Base-by-base conservation (phyloP, 2,113 vertebrate species). In the Bubalus kerabau region DNA sequence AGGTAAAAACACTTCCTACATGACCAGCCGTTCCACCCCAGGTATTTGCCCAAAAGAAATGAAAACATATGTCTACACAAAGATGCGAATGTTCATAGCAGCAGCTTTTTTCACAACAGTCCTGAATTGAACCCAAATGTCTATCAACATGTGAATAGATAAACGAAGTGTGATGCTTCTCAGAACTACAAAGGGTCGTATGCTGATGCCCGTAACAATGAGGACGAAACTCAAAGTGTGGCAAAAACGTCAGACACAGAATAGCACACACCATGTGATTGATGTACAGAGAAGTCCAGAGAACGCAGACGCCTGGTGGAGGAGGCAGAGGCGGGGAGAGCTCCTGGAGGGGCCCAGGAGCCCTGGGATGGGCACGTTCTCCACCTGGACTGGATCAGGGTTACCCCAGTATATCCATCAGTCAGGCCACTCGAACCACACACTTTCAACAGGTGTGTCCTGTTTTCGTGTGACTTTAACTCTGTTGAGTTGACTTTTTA, bases 191-290 rank as follows among this genome's bases (percentile, higher is more conserved):
- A 54, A n/a, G 80, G 30, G 50, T n/a, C 1, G 3, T n/a, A 24
- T 21, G 17, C 30, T 54, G 50, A n/a, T 12, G 11, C 30, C 50
- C 6, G 0, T 82, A 2, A 82, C 30, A 23, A 13, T n/a, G 32
- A 7, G 19, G 30, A 32, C 0, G 11, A n/a, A n/a, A 14, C 50
- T 2, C 30, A 82, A 82, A 52, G 30, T 82, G 80, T n/a, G 30
- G 48, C 80, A 23, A 82, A 54, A 82, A 14, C 6, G 0, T 32
- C 11, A 54, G 32, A 54, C 19, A 13, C 6, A 4, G 17, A 52
- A n/a, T 17, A 82, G 2, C 78, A 6, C 28, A 48, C 3, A 6
- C 0, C 3, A 8, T 19, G 28, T 50, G 46, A 19, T 0, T 80
- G 46, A 50, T 11, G 16, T 17, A 3, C 30, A 81, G 78, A 81